These are phyloP conservation scores for Drosophila baimaii DNA, from an alignment of 1,140 invertebrate species.

Conservation along the genomic window DNA sequence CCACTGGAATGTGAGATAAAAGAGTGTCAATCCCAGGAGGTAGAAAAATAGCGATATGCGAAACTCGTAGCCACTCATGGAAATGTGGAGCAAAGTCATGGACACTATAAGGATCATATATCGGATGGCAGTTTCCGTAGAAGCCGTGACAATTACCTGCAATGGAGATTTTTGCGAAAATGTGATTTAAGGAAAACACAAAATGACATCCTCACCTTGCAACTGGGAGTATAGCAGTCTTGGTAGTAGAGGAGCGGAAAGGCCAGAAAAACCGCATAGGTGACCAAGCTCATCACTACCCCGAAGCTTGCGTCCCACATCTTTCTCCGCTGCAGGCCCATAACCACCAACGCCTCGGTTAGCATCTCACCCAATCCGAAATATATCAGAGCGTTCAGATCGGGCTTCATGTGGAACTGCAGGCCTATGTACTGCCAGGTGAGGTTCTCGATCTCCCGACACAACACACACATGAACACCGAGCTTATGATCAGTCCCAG, in stretches of 20 bases:
- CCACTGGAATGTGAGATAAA: slow-evolving; percentile 18
- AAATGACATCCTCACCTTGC: slow-evolving; percentile 1
- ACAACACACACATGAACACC: slow-evolving; percentile 5
- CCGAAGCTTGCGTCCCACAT: slow-evolving; percentile 41
- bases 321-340: not conserved
- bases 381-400: slow-evolving; percentile 19
- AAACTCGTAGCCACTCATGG: slow-evolving; percentile 56
- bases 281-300: slow-evolving; percentile 21
- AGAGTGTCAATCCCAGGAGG: not conserved
- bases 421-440: slow-evolving; percentile 50
- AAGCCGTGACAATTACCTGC: slow-evolving; percentile 37
- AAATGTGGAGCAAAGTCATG: slow-evolving; percentile 30
- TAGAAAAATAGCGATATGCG: slow-evolving; percentile 49
- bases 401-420: slow-evolving; percentile 1
- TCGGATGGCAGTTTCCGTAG: slow-evolving; percentile 3
- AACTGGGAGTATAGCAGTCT: slow-evolving; percentile 18
- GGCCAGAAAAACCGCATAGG: slow-evolving; percentile 22
- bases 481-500: slow-evolving; percentile 22
- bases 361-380: slow-evolving; percentile 27
- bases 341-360: slow-evolving; percentile 10
- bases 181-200: too few species aligned
- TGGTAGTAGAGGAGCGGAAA: slow-evolving; percentile 34
- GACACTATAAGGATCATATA: slow-evolving; percentile 29
- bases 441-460: slow-evolving; percentile 40
- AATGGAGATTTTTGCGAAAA: not conserved